phyloP scores from a whole-genome alignment of 2,888 invertebrate species.

The Drosophila yooni region DNA sequence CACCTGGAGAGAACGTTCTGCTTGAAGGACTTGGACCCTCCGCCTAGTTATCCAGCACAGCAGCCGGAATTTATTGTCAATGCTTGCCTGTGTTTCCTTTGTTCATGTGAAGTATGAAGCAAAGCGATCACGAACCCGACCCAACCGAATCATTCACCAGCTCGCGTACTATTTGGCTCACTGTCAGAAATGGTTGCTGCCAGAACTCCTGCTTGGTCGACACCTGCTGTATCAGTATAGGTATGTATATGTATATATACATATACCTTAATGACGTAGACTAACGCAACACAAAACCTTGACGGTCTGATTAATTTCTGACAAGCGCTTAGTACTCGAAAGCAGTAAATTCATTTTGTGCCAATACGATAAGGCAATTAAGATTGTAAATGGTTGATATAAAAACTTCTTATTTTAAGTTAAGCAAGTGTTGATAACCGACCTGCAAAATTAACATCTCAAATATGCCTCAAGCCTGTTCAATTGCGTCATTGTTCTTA shows the following conservation, averaged over 20 bases:
- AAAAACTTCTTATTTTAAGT: background rate
- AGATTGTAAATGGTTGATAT: conserved; percentile 8
- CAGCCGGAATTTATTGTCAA: conserved; percentile 21
- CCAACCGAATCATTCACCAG: conserved; percentile 9
- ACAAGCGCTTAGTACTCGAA: conserved; percentile 18
- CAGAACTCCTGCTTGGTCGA: background rate
- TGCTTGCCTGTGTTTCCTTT: conserved; percentile 18
- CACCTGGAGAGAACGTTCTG: conserved; percentile 11
- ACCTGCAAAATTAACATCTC: background rate
- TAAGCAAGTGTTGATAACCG: background rate
- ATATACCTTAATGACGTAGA: conserved; percentile 10
- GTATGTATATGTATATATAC: background rate
- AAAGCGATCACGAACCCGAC: conserved; percentile 22
- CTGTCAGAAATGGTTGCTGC: background rate
- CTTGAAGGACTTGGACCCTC: conserved; percentile 9
- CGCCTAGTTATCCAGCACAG: conserved; percentile 19
- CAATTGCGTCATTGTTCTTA: conserved; percentile 7
- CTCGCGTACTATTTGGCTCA: conserved; percentile 31
- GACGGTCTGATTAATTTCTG: conserved; percentile 1
- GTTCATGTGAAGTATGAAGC: conserved; percentile 55
- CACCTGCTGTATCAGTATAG: conserved; percentile 4
- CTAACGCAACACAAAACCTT: background rate
- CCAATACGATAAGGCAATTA: conserved; percentile 17
- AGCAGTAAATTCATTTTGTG: conserved; percentile 19
- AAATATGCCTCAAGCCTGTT: background rate